Base-by-base conservation (phyloP, 1,140 invertebrate genomes). In the Drosophila quadrilineata region DNA sequence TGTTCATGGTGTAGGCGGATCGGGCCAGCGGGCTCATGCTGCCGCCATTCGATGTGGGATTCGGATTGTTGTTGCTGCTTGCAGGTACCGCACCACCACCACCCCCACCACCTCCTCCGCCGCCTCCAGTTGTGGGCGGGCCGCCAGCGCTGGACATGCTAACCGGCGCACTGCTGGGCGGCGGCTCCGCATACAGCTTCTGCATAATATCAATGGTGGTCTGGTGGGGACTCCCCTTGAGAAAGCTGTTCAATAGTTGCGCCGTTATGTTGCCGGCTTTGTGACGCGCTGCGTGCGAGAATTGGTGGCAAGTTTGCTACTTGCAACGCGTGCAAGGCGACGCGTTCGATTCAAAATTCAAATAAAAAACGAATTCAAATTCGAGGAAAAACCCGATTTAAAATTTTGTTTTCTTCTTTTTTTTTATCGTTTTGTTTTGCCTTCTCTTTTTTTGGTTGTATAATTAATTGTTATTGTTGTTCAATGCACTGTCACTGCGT, bases 1-100 rank as follows among this genome's bases (percentile, higher is more conserved):
- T 92, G 90, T 95, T 95, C 90, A 96, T 96, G 38, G 92, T 92
- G 90, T 95, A 95, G 2, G 87, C 79, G 10, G 93, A 93, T 14
- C 94, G 93, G 71, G 94, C 93, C 91, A 95, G 91, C 43, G 92
- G 91, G 57, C 92, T 91, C 91, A 94, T 92, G 75, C 90, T 92
- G 62, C 89, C 88, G 41, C 87, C 82, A 36, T 88, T 88, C 4
- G 69, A 65, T 4, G 69, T 74, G 28, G 80, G 74, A 57, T 88
- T 86, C 2, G 80, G 75, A 35, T 85, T 76, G 50, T 74, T 56
- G 33, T 69, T 66, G 40, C 54, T 63, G 31, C 48, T 65, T 3
- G 59, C 56, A 4, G 63, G 71, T 24, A 64, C 69, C 3, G 71
- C 66, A 3, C 75, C 84, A 6, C 64, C 69, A 2, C 80, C 75